Conservation (phyloP, 2,797 vertebrate species). For the Manis pentadactyla region DNA sequence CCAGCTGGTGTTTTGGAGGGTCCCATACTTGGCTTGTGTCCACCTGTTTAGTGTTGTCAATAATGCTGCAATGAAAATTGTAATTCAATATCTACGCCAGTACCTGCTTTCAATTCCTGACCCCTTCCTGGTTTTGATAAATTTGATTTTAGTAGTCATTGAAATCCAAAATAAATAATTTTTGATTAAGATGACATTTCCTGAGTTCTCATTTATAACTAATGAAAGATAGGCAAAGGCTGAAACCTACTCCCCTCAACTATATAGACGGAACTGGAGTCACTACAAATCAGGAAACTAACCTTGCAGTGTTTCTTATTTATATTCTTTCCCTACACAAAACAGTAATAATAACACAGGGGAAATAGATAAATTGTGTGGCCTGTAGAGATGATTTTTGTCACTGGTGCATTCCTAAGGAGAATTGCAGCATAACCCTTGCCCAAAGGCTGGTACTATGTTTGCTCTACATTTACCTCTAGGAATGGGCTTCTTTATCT, state of each 20-base stretch:
- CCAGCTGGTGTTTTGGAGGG: too few relatives aligned
- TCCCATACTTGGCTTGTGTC: too few relatives aligned
- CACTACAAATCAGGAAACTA: not conserved
- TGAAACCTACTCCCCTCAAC: not conserved
- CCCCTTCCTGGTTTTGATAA: not conserved
- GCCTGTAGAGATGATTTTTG: not conserved
- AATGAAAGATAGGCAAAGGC: not conserved
- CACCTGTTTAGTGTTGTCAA: too few relatives aligned
- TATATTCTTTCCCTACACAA: not conserved
- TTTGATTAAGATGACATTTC: not conserved
- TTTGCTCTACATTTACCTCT: not conserved
- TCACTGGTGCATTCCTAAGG: not conserved
- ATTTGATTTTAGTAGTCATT: not conserved
- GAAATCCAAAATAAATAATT: not conserved
- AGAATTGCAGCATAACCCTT: not conserved
- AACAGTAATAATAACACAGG: not conserved
- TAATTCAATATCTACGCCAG: too few relatives aligned
- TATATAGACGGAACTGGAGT: not conserved
- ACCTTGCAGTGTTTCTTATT: not conserved
- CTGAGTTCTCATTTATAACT: not conserved
- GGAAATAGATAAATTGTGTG: not conserved
- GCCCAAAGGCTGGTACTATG: not conserved
- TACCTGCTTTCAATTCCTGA: not conserved
- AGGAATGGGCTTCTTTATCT: not conserved
- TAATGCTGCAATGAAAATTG: too few relatives aligned